Evolutionary conservation across 2,888 invertebrate genomes (phyloP), one percentile per base, ranked within the genome.

Genomic region (Hanleya hanleyi): DNA sequence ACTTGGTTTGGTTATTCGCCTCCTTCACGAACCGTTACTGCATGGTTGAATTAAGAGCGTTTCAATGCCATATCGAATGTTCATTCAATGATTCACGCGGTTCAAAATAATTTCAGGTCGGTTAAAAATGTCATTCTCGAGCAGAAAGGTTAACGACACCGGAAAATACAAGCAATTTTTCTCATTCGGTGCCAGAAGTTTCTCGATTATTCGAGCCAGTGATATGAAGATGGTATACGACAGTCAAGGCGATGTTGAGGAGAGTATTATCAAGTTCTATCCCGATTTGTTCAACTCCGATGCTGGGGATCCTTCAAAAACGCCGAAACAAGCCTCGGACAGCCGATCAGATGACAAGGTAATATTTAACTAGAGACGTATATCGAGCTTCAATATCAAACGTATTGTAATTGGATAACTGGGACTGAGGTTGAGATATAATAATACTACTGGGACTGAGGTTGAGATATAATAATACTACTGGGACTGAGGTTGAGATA

Each of bases 151-250:
- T 3, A 57, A 57, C 57, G 57, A 22, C 15, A 57, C 57, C 15
- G 41, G 41, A 12, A 41, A 69, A 47, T 71, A 71, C 33, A 26
- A 67, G 12, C 33, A 41, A 12, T 37, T 77, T 15, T 75, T 70
- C 62, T 47, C 71, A 1, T 77, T 49, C 38, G 77, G 77, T 35
- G 74, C 67, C 2, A 64, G 77, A 26, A 64, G 77, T 12, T 72
- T 74, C 67, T 69, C 74, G 12, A 51, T 77, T 61, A 51, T 71
- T 51, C 32, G 51, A 12, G 70, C 74, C 18, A 49, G 36, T 32
- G 74, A 75, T 47, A 71, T 77, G 57, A 57, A 64, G 3, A 38
- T 77, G 18, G 51, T 77, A 29, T 77, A 64, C 62, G 74, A 77
- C 69, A 71, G 71, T 47, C 74, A 72, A 15, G 41, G 47, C 29